phyloP scores from a whole-genome alignment of 1,140 invertebrate genomes.

The Hyles vespertilio region DNA sequence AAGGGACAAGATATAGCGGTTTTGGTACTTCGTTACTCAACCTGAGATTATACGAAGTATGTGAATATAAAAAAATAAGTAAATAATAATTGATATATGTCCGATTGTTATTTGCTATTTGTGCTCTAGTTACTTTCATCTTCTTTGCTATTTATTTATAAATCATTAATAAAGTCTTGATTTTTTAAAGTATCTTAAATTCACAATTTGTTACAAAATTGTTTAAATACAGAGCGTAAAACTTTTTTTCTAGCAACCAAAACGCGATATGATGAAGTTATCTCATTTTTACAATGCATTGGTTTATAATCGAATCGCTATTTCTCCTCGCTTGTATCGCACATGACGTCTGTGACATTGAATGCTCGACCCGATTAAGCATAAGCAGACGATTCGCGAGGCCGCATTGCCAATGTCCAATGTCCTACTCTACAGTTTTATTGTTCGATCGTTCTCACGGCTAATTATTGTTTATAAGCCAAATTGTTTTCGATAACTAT shows the following conservation, averaged over 20 bases:
- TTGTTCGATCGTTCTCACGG: slow-evolving; percentile 37
- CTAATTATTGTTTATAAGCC: slow-evolving; percentile 22
- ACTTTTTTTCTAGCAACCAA: too few relatives aligned
- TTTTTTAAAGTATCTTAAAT: too few relatives aligned
- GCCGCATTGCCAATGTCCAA: slow-evolving; percentile 33
- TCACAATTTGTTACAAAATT: too few relatives aligned
- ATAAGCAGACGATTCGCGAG: slow-evolving; percentile 57
- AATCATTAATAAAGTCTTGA: too few relatives aligned
- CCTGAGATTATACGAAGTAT: too few relatives aligned
- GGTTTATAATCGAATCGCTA: slow-evolving; percentile 1
- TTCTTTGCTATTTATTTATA: too few relatives aligned
- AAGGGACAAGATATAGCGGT: slow-evolving; percentile 5
- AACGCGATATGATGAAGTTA: too few relatives aligned
- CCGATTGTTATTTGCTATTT: too few relatives aligned
- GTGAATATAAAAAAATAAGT: too few relatives aligned
- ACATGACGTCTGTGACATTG: slow-evolving; percentile 47
- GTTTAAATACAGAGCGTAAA: too few relatives aligned
- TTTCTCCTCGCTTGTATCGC: slow-evolving; percentile 7
- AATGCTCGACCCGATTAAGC: slow-evolving; percentile 62
- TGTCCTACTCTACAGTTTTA: slow-evolving; percentile 35
- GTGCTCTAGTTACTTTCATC: too few relatives aligned
- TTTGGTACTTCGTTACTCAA: background rate
- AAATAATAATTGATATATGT: too few relatives aligned
- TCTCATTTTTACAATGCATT: background rate
- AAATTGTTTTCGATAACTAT: slow-evolving; percentile 4